Evolutionary conservation across 23 tunicate genomes (phyloP).

Genomic region (Trididemnum nubilum): DNA sequence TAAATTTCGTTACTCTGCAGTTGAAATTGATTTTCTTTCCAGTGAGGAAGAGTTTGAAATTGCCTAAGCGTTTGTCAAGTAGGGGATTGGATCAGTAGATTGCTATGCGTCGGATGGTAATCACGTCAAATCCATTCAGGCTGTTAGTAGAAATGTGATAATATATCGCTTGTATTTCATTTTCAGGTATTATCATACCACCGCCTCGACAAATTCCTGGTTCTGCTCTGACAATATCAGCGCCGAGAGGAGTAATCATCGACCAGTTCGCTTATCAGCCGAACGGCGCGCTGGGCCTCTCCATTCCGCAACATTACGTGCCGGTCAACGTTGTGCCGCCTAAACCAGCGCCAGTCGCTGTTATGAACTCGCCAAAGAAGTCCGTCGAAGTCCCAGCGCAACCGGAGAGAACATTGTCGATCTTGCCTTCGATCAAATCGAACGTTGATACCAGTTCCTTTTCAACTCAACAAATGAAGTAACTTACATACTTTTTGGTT

Average conservation of each 20-base stretch:
- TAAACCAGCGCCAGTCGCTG: not conserved
- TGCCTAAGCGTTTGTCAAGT: too few species aligned
- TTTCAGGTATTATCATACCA: not conserved
- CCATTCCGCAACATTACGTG: not conserved
- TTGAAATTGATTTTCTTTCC: not conserved
- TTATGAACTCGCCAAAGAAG: not conserved
- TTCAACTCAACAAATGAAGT: constrained; percentile 46
- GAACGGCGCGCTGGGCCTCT: not conserved
- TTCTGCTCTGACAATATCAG: not conserved
- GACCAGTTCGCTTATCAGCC: not conserved
- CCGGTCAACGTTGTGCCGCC: not conserved
- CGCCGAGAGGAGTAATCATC: not conserved
- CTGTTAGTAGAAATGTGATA: too few species aligned
- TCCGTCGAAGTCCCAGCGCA: not conserved
- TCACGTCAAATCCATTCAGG: too few species aligned
- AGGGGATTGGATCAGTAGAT: too few species aligned
- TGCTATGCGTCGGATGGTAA: too few species aligned
- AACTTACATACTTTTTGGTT: too few species aligned
- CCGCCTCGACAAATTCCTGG: not conserved
- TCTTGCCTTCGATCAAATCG: constrained; percentile 33
- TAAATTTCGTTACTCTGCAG: not conserved
- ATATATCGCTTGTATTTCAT: not conserved
- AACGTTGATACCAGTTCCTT: constrained; percentile 35
- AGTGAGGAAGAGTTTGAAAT: not conserved
- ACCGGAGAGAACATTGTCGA: constrained; percentile 7